Conservation (phyloP, 1,140 invertebrate species). For the Tetramorium parvispinum region DNA sequence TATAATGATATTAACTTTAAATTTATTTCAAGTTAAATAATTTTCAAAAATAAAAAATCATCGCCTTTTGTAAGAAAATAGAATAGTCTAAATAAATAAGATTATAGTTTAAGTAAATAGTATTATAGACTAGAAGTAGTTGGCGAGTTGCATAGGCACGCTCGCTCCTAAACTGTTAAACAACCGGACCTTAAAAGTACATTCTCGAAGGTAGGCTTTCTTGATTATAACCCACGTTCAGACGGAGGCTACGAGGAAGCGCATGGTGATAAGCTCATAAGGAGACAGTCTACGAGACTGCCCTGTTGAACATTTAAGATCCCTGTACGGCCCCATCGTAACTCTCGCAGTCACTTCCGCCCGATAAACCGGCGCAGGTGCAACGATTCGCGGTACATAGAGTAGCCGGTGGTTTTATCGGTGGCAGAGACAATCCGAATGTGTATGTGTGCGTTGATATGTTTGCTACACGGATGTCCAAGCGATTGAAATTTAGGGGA, state of each 20-base stretch:
- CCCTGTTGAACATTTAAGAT: constrained; percentile 47
- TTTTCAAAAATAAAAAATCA: neutral
- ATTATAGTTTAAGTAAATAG: neutral
- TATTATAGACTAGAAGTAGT: neutral
- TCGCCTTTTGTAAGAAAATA: neutral
- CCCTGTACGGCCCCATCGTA: constrained; percentile 47
- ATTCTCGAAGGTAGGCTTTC: constrained; percentile 19
- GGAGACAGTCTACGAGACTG: constrained; percentile 59
- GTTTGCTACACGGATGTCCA: neutral
- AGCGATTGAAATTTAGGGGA: neutral
- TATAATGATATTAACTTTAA: neutral
- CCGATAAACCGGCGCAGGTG: constrained; percentile 60
- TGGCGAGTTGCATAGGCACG: neutral
- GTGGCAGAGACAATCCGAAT: constrained; percentile 12
- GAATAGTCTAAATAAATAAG: neutral
- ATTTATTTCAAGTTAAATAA: neutral
- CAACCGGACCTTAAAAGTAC: constrained; percentile 13
- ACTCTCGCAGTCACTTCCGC: constrained; percentile 43
- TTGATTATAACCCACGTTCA: constrained; percentile 30
- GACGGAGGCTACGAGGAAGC: constrained; percentile 13
- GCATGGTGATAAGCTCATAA: constrained; percentile 62
- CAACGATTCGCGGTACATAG: constrained; percentile 58
- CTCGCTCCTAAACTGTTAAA: neutral
- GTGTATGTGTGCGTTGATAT: neutral
- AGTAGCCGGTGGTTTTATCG: constrained; percentile 37